Evolutionary conservation across 2,113 vertebrate genomes (phyloP), one percentile per base, ranked within the genome.

Genomic region (Clupea harengus): DNA sequence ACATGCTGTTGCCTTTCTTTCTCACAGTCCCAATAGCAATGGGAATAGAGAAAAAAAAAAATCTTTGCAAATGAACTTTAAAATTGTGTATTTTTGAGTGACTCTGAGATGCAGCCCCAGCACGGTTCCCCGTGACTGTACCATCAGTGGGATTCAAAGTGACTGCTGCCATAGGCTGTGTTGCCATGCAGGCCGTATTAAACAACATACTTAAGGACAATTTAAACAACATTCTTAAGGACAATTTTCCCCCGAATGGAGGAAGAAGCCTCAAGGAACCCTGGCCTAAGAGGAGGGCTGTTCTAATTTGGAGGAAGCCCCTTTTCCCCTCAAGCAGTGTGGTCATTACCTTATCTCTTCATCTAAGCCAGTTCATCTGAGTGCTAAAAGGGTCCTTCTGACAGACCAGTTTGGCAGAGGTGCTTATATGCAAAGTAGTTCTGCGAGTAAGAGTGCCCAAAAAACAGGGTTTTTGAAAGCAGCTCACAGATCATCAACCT

Each of bases 241-340:
- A 57, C 46, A 39, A 86, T 82, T 86, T 86, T 54, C 64, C 81
- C 64, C 81, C 82, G 81, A 81, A 84, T 72, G 84, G 82, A 83
- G 86, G 50, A 86, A 81, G 81, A 84, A 13, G 46, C 87, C 82
- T 60, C 49, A 44, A 82, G 85, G 81, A 78, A 52, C 44, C 46
- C 57, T 18, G 47, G 64, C 83, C 86, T 46, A 50, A 64, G 83
- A 85, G 88, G 83, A 85, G 88, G 82, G 50, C 13, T 44, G 84
- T 84, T 83, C 85, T 84, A 87, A 87, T 89, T 87, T 85, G 89
- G 82, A 81, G 83, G 49, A 83, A 57, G 47, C 45, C 75, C 81
- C 81, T 4, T 60, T 82, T 81, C 57, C 25, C 44, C 81, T 52
- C 1, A 18, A 44, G 28, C 13, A 4, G 28, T 17, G 11, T 39